phyloP scores from a whole-genome alignment of 2,113 vertebrate species.

The Cranoglanis bouderius region DNA sequence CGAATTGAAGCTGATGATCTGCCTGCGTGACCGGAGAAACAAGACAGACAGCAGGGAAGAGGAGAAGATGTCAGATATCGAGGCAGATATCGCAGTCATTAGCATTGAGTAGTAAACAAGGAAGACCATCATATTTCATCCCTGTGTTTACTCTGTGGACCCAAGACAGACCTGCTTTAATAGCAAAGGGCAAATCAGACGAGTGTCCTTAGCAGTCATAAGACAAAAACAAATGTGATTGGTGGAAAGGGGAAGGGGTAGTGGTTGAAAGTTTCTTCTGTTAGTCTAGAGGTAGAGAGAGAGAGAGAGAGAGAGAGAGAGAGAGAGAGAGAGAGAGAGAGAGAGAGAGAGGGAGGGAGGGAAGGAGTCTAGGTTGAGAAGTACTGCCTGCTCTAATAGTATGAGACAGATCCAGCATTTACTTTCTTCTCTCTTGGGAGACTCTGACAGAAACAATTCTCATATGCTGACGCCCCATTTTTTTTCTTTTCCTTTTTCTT shows the following conservation, averaged over 20 bases:
- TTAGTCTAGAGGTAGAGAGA: not conserved
- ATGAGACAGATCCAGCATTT: slow-evolving; percentile 73
- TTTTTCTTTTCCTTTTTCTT: not conserved
- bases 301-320: not conserved
- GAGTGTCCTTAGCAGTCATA: slow-evolving; percentile 34
- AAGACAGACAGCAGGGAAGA: not conserved
- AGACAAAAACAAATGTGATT: slow-evolving; percentile 42
- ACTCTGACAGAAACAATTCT: slow-evolving; percentile 73
- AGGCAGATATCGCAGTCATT: slow-evolving; percentile 3
- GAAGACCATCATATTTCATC: slow-evolving; percentile 7
- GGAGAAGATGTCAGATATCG: slow-evolving; percentile 12
- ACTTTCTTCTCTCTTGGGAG: slow-evolving; percentile 73
- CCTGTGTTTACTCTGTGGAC: not conserved
- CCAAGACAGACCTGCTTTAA: slow-evolving; percentile 32
- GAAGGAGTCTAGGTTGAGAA: slow-evolving; percentile 28
- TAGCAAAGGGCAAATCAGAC: slow-evolving; percentile 20
- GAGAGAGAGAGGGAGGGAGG: slow-evolving; percentile 17
- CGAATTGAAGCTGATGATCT: slow-evolving; percentile 24
- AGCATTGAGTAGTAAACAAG: slow-evolving; percentile 17
- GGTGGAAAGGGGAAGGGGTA: not conserved
- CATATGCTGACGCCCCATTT: slow-evolving; percentile 57
- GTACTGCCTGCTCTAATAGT: slow-evolving; percentile 64
- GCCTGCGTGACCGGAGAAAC: slow-evolving; percentile 18
- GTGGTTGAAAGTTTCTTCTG: not conserved
- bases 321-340: slow-evolving; percentile 11